Base-by-base conservation (phyloP, 2,113 vertebrate genomes). In the Anarrhichthys ocellatus region DNA sequence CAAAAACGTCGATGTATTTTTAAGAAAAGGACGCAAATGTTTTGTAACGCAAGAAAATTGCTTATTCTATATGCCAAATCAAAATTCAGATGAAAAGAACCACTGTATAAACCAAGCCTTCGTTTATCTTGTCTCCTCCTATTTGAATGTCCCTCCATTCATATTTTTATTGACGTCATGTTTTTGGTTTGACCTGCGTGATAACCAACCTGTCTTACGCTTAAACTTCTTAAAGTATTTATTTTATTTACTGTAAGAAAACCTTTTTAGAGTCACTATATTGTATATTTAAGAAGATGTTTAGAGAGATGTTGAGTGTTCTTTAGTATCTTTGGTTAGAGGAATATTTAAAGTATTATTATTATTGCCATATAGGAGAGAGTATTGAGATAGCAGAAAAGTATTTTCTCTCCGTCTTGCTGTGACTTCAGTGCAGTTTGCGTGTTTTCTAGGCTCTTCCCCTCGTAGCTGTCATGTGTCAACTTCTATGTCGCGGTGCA, bases 221-320 rank as follows among this genome's bases (percentile, higher is more conserved):
- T 80, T 58, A 56, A 56, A 62, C 32, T 61, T 62, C 68, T 75
- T 54, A 66, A 81, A 73, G 5, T 82, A 81, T 85, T 91, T 83
- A 78, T 89, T 89, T 88, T 77, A 86, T 82, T 76, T 66, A 38
- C 48, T 78, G 42, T 78, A 56, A 56, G n/a, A 46, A 58, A 34
- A 73, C 71, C 32, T 38, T 78, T 70, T 76, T 29, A 73, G 75
- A 77, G 65, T 75, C 63, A 52, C 58, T 79, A 73, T 88, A 82
- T 78, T 88, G 76, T 44, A 87, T 38, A 82, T 65, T 89, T 82
- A 80, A 81, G 58, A 73, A 78, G 74, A 85, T 79, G 52, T 90
- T 90, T 32, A 89, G 77, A 76, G 48, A 77, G 32, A 68, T 78
- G 76, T 87, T 82, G 29, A 62, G 46, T 89, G 81, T 88, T 77